phyloP scores from a whole-genome alignment of 2,888 invertebrate genomes.

The Meandrusa payeni region DNA sequence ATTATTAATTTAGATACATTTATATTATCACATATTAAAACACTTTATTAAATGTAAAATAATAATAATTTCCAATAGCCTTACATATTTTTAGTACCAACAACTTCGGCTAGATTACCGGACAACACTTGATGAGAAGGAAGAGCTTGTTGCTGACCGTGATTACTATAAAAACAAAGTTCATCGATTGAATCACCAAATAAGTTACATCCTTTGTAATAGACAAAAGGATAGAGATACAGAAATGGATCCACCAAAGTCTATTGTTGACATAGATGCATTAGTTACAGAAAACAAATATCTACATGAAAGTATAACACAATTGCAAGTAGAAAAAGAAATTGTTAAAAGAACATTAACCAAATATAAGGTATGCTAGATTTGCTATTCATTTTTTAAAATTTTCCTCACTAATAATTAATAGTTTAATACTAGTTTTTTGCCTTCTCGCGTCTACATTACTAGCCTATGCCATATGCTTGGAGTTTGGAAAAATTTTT shows the following conservation, averaged over 20 bases:
- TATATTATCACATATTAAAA: no score
- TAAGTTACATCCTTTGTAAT: conserved; percentile 82
- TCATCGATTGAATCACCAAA: conserved; percentile 89
- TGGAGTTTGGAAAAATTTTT: no score
- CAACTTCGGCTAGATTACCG: conserved; percentile 89
- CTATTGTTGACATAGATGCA: conserved; percentile 88
- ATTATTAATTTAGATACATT: no score
- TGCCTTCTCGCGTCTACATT: no score
- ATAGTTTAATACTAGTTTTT: no score
- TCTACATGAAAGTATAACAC: conserved; percentile 89
- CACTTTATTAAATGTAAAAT: no score
- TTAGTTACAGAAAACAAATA: conserved; percentile 91
- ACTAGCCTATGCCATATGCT: no score
- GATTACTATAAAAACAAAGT: conserved; percentile 92
- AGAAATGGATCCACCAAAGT: conserved; percentile 50
- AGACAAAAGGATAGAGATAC: conserved; percentile 61
- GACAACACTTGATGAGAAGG: conserved; percentile 90
- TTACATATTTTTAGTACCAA: conserved; percentile 80
- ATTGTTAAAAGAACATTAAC: conserved; percentile 85
- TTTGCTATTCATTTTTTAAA: background rate
- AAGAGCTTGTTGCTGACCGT: conserved; percentile 88
- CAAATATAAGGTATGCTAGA: conserved; percentile 87
- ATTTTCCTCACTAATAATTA: no score
- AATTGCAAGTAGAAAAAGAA: conserved; percentile 89
- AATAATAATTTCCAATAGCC: no score